Percentiles rank a stretch among this genome's conserved stretches.
Conservation (phyloP, 2,797 vertebrate genomes). For the Decapterus maruadsi region DNA sequence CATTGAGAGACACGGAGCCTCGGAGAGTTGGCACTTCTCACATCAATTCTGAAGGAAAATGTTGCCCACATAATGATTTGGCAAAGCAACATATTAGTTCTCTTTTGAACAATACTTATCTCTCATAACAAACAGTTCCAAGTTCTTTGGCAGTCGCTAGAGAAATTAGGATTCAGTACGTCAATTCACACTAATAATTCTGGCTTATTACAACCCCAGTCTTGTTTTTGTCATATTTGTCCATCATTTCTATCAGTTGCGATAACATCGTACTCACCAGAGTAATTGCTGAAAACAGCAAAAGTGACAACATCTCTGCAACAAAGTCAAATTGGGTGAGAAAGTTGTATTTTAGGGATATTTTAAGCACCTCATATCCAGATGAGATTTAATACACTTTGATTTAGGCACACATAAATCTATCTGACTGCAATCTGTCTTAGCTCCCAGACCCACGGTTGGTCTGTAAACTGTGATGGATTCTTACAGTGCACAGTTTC, state of each 20-base stretch:
- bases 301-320: neutral
- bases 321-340: neutral
- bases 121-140: conserved; percentile 20
- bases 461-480: neutral
- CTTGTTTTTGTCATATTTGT: conserved; percentile 8
- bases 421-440: neutral
- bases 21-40: conserved; percentile 49
- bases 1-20: conserved; percentile 5
- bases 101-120: conserved; percentile 13
- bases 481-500: neutral
- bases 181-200: conserved; percentile 4
- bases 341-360: neutral
- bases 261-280: neutral
- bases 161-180: conserved; percentile 17
- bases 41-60: neutral
- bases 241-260: conserved; percentile 11
- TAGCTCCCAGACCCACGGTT: neutral
- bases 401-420: neutral
- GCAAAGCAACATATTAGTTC: conserved; percentile 21
- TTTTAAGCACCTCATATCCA: too few species aligned
- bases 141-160: conserved; percentile 43
- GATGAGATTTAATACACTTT: neutral
- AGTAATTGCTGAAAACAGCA: neutral
- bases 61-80: conserved; percentile 16
- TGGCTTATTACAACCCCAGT: neutral